Evolutionary conservation across 2,888 invertebrate species (phyloP).

Genomic region (Amiota minor): DNA sequence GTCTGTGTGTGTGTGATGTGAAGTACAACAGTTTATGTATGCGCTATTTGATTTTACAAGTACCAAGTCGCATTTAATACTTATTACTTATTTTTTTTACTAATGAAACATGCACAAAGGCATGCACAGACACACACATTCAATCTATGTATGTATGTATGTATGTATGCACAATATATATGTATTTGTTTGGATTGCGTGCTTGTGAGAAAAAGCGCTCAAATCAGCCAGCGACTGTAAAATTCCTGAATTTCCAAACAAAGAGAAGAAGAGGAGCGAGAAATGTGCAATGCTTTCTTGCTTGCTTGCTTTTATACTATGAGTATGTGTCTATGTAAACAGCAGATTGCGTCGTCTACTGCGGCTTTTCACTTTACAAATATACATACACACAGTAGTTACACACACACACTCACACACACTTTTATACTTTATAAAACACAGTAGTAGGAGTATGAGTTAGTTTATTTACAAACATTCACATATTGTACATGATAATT

Average conservation of each 20-base stretch:
- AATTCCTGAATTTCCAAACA: slow-evolving; percentile 56
- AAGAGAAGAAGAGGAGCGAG: slow-evolving; percentile 11
- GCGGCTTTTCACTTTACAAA: slow-evolving; percentile 28
- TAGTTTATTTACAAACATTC: slow-evolving; percentile 9
- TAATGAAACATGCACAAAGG: slow-evolving; percentile 58
- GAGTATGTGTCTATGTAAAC: slow-evolving; percentile 60
- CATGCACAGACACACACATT: slow-evolving; percentile 39
- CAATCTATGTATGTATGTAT: slow-evolving; percentile 4
- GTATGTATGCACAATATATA: no score
- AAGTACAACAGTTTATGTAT: slow-evolving; percentile 46
- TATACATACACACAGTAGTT: not conserved
- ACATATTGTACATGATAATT: slow-evolving; percentile 39
- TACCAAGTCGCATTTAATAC: slow-evolving; percentile 61
- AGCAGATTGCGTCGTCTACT: slow-evolving; percentile 52
- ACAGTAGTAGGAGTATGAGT: slow-evolving; percentile 28
- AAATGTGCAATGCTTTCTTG: no score
- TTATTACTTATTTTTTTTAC: slow-evolving; percentile 67
- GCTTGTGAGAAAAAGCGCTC: slow-evolving; percentile 4
- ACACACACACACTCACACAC: not conserved
- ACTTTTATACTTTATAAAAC: no score
- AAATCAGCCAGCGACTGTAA: slow-evolving; percentile 44
- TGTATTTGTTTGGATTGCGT: no score
- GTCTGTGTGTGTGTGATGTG: not conserved
- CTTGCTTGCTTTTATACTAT: not conserved
- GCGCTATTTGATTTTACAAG: slow-evolving; percentile 67